These are phyloP conservation scores for Drosophila orena DNA, from an alignment of 1,140 invertebrate species.

Conservation along the genomic window DNA sequence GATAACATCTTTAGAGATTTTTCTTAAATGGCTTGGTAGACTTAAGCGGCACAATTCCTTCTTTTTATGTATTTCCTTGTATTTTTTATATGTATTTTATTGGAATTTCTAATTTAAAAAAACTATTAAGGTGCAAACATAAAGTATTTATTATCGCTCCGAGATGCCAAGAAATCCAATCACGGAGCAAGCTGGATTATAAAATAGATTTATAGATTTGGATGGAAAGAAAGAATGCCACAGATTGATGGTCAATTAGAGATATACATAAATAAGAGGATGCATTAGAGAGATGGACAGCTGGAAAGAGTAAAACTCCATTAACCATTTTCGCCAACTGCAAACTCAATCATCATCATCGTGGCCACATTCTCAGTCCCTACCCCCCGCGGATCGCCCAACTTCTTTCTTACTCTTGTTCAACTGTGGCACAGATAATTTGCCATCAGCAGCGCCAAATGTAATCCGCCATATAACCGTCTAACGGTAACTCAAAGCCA, in stretches of 20 bases:
- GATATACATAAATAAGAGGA: slow-evolving; percentile 44
- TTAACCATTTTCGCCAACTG: slow-evolving; percentile 31
- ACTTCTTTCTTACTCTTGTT: slow-evolving; percentile 20
- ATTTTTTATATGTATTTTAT: background rate
- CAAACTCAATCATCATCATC: slow-evolving; percentile 50
- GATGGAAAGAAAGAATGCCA: slow-evolving; percentile 1
- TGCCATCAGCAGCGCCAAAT: slow-evolving; percentile 77
- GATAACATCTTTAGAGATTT: too few relatives aligned
- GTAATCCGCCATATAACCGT: slow-evolving; percentile 80
- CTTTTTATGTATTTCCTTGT: background rate
- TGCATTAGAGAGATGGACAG: slow-evolving; percentile 42
- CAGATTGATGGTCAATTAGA: slow-evolving; percentile 45
- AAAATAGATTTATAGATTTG: slow-evolving; percentile 32
- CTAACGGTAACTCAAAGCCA: slow-evolving; percentile 81
- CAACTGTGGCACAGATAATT: slow-evolving; percentile 68
- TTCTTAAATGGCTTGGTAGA: too few relatives aligned
- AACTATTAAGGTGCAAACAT: background rate
- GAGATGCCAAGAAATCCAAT: background rate
- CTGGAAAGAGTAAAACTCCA: slow-evolving; percentile 27
- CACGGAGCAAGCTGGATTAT: slow-evolving; percentile 10
- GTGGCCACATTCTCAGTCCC: slow-evolving; percentile 36
- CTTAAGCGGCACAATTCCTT: too few relatives aligned
- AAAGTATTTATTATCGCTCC: background rate
- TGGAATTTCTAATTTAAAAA: too few relatives aligned
- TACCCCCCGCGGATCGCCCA: slow-evolving; percentile 4